Conservation (phyloP, 2,888 invertebrate species). For the Bursaphelenchus okinawaensis region DNA sequence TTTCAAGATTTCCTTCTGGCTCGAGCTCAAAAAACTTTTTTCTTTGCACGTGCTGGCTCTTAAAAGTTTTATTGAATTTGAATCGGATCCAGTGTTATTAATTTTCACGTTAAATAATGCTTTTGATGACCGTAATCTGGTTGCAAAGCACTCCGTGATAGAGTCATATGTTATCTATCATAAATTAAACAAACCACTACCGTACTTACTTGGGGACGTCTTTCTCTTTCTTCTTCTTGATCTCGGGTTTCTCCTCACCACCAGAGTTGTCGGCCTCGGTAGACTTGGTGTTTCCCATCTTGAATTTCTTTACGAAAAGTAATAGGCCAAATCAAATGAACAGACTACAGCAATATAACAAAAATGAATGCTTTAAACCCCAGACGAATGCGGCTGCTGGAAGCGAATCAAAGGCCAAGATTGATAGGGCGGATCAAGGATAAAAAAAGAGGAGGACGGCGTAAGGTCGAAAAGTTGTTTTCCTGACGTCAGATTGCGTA, state of each 20-base stretch:
- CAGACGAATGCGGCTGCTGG: neutral
- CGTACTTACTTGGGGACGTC: slow-evolving; percentile 6
- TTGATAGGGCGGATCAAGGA: neutral
- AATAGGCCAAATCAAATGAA: neutral
- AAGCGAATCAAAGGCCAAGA: neutral
- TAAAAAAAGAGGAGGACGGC: neutral
- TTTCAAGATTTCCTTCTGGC: slow-evolving; percentile 43
- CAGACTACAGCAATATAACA: neutral
- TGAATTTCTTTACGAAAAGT: neutral
- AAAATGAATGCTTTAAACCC: neutral
- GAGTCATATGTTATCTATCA: no score
- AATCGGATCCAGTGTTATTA: no score
- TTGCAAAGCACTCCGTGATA: no score
- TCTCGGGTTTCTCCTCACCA: slow-evolving; percentile 12
- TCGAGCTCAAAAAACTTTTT: slow-evolving; percentile 11
- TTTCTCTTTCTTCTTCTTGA: slow-evolving; percentile 9
- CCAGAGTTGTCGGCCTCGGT: slow-evolving; percentile 11
- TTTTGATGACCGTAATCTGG: no score
- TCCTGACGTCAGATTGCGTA: neutral
- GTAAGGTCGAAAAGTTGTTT: neutral
- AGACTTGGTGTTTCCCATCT: slow-evolving; percentile 24
- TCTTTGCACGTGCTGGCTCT: neutral
- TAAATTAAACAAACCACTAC: no score
- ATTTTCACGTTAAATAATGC: no score
- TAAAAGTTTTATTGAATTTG: no score